phyloP scores from a whole-genome alignment of 2,888 invertebrate species.

The Sarcophaga variegata region DNA sequence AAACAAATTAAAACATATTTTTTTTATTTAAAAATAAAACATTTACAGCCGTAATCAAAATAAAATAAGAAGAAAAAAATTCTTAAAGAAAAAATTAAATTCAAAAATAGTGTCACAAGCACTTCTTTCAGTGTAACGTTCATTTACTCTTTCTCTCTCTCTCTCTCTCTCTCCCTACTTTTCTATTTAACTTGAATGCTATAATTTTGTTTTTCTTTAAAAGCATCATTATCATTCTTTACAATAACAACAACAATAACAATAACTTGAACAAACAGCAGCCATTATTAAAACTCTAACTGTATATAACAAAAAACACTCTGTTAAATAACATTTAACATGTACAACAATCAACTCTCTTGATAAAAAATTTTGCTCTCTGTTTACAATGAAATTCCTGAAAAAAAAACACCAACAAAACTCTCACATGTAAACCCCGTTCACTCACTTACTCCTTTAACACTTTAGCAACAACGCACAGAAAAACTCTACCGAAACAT shows the following conservation, averaged over 20 bases:
- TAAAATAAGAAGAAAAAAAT: not conserved
- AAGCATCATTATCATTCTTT: not conserved
- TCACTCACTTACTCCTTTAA: no score
- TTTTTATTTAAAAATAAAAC: not conserved
- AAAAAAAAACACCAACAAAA: no score
- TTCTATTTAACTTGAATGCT: constrained; percentile 34
- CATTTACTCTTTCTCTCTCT: not conserved
- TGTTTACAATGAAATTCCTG: no score
- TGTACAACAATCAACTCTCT: no score
- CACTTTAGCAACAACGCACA: no score
- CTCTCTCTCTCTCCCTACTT: constrained; percentile 4
- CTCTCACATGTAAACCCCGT: no score
- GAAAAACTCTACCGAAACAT: no score
- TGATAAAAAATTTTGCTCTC: no score
- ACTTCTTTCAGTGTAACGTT: constrained; percentile 32
- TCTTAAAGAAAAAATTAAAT: not conserved
- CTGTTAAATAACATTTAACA: no score
- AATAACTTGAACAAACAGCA: not conserved
- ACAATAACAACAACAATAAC: constrained; percentile 9
- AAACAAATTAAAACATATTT: constrained; percentile 37
- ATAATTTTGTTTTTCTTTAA: constrained; percentile 10
- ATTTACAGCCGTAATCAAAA: constrained; percentile 5
- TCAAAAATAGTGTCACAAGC: not conserved
- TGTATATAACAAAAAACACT: no score
- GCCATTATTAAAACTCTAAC: not conserved